phyloP scores from a whole-genome alignment of 2,113 vertebrate genomes.

The Myiagra hebetior region DNA sequence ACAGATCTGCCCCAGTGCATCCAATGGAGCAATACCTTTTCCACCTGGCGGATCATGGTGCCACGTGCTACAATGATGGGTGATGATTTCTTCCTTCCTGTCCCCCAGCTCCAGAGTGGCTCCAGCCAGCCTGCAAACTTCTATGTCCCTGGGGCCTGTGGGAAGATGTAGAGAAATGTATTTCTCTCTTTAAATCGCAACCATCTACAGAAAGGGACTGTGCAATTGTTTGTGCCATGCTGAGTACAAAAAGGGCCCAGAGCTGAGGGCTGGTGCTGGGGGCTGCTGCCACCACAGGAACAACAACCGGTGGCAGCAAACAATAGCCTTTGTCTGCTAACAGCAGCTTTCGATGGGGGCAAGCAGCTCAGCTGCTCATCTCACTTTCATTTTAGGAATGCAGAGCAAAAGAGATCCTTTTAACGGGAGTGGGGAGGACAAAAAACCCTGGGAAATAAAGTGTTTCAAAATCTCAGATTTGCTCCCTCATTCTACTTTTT shows the following conservation, averaged over 20 bases:
- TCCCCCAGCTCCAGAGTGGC: background rate
- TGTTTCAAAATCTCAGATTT: background rate
- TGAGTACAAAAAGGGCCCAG: background rate
- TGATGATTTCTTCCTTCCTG: background rate
- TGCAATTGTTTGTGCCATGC: background rate
- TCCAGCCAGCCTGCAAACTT: background rate
- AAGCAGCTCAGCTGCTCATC: background rate
- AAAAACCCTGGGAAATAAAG: background rate
- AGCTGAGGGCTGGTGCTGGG: background rate
- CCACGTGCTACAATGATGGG: rapidly evolving
- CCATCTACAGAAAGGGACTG: background rate
- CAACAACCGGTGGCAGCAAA: background rate
- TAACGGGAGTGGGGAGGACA: background rate
- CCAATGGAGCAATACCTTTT: rapidly evolving
- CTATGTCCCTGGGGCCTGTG: background rate
- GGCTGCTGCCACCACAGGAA: background rate
- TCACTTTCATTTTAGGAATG: background rate
- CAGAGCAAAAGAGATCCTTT: background rate
- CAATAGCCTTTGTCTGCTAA: slow-evolving; percentile 29
- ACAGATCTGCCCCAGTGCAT: background rate
- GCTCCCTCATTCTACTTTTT: background rate
- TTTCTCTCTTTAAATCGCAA: background rate
- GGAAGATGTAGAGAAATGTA: background rate
- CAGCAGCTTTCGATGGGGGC: background rate
- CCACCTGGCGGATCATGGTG: rapidly evolving